Base-by-base conservation (phyloP, 2,113 vertebrate species). In the Platysteira castanea region DNA sequence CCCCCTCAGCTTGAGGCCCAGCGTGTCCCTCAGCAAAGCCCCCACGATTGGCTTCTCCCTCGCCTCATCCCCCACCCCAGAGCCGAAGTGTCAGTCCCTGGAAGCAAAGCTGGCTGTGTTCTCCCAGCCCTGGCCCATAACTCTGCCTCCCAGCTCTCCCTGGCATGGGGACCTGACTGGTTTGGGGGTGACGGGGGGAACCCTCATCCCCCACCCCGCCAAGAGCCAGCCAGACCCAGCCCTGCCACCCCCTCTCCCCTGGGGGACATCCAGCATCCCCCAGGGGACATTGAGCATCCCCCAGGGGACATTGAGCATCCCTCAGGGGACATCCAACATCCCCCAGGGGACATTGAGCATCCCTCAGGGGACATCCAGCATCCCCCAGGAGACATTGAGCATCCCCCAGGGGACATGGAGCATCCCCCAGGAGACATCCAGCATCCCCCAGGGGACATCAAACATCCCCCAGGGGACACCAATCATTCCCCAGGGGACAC, bases 241-340 rank as follows among this genome's bases (percentile, higher is more conserved):
- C 61, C 73, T 52, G 59, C 73, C 73, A 35, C 24, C 60, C 37
- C 63, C 27, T 59, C 6, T 68, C 5, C 31, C 82, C 49, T 10
- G 1, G 39, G 67, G 61, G 41, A 47, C 46, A 49, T 47, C 41
- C 20, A 56, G 28, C 52, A 52, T 28, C 5, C 50, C 50, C 27
- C 15, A 17, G 97, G 98, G 87, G 35, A 60, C 37, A 41, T 41
- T 17, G 1, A 19, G 1, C 39, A 53, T 33, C 6, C 35, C 61
- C 28, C 15, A 7, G 16, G 64, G 64, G 33, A 35, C 33, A 67
- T 10, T 3, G 49, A 95, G 42, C 42, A 42, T 90, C 87, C 31
- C 2, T 2, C 84, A 97, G 97, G 98, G 84, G 41, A 42, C 41
- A 42, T 15, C 98, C 95, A 95, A 81, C 98, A 98, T 98, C 90